Evolutionary conservation across 2,113 vertebrate genomes (phyloP), one percentile per base, ranked within the genome.

Genomic region (rat (Rattus norvegicus)): DNA sequence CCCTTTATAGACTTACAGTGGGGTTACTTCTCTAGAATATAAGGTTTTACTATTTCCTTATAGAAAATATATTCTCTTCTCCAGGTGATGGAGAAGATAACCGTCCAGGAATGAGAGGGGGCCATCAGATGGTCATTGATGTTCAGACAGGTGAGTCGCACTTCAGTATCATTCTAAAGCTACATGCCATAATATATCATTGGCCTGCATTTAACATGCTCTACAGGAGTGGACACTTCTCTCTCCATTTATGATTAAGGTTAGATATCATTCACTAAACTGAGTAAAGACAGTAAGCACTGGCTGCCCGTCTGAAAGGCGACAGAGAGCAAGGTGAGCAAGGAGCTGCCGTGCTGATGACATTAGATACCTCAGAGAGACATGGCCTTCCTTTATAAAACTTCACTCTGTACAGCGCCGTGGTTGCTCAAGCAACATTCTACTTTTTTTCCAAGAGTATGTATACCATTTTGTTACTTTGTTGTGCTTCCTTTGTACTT

Each of bases 61-160:
- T 1, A 94, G 0, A n/a, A 89, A 88, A 86, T 54, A 3, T 4
- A 90, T 13, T 83, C 95, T 96, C 52, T 88, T 36, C 30, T 91
- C 96, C 61, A 99, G 99, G 99, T 96, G 99, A 99, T 7, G 99
- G 99, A 3, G 99, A 99, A 61, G 99, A 99, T 98, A 99, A 99
- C 97, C 98, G 99, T 88, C 99, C 99, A 5, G 99, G 99, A 93
- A 99, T 99, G 99, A 99, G 99, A 97, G 99, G 99, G 77, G 99
- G 99, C 88, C 99, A 99, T 98, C 99, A 99, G 98, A 99, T 99
- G 99, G 99, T 99, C 97, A 99, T 99, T 91, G 99, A 99, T 97
- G 99, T 99, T 93, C 99, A 99, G 95, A 99, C 99, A 97, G 99
- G 99, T 99, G 97, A 99, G 99, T 96, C 89, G 4, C 80, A 4